A percentile compares a stretch with the other conserved stretches of the same genome.
phyloP scores from a whole-genome alignment of 1,140 invertebrate genomes.

The Zaprionus lachaisei region DNA sequence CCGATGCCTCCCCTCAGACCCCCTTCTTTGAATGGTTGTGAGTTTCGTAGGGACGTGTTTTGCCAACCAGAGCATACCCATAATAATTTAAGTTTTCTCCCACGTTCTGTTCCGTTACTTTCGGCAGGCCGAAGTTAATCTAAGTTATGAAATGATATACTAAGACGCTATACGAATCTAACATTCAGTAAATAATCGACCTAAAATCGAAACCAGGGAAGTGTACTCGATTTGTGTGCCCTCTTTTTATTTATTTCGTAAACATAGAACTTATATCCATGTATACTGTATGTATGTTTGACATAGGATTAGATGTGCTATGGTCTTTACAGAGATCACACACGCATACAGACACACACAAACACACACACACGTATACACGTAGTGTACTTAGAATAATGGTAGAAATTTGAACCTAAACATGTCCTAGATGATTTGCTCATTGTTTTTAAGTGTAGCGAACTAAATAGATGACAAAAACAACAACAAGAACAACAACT shows the following conservation, averaged over 20 bases:
- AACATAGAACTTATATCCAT: slow-evolving; percentile 32
- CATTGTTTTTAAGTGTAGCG: slow-evolving; percentile 61
- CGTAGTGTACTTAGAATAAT: slow-evolving; percentile 41
- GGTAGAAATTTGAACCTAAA: slow-evolving; percentile 24
- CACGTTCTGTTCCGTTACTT: neutral
- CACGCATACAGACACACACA: slow-evolving; percentile 10
- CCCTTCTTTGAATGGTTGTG: slow-evolving; percentile 68
- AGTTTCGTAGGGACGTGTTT: slow-evolving; percentile 35
- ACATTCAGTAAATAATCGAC: neutral
- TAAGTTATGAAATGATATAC: neutral
- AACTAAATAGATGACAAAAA: slow-evolving; percentile 19
- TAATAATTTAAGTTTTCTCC: neutral
- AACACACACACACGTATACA: slow-evolving; percentile 3
- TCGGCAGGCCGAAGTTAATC: neutral
- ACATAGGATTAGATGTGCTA: slow-evolving; percentile 30
- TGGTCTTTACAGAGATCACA: slow-evolving; percentile 9
- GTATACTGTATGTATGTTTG: slow-evolving; percentile 10
- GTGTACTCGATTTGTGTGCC: slow-evolving; percentile 62
- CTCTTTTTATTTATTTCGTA: slow-evolving; percentile 56
- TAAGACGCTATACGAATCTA: neutral
- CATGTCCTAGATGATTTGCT: slow-evolving; percentile 70
- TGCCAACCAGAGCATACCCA: slow-evolving; percentile 19
- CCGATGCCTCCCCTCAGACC: neutral
- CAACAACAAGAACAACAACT: slow-evolving; percentile 26
- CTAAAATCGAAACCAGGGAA: neutral